phyloP scores from a whole-genome alignment of 1,140 invertebrate species.

The Orchesella cincta region DNA sequence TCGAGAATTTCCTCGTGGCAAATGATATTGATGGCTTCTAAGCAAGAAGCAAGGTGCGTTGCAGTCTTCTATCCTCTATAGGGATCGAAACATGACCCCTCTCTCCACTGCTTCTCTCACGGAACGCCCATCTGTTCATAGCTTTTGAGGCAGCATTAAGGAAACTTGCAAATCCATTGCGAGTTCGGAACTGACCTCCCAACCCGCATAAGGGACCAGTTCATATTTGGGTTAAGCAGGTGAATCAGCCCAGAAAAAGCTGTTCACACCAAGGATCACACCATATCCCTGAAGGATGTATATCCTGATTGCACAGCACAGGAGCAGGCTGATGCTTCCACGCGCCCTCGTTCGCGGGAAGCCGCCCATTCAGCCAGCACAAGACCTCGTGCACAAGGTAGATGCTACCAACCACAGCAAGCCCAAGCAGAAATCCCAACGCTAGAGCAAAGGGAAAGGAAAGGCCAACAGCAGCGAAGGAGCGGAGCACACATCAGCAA shows the following conservation, averaged over 20 bases:
- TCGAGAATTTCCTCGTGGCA: not conserved
- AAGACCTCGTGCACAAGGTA: not conserved
- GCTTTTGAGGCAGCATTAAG: conserved; percentile 40
- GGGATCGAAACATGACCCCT: no score
- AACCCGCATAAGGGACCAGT: conserved; percentile 40
- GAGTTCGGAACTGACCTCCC: conserved; percentile 37
- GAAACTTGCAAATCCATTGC: conserved; percentile 39
- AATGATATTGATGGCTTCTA: not conserved
- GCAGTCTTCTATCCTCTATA: no score
- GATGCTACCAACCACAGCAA: not conserved
- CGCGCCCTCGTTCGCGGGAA: not conserved
- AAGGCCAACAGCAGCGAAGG: not conserved
- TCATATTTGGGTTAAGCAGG: conserved; percentile 38
- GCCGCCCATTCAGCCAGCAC: not conserved
- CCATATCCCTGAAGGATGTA: no score
- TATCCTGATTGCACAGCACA: no score
- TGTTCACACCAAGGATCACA: conserved; percentile 10
- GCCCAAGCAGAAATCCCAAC: not conserved
- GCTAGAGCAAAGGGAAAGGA: not conserved
- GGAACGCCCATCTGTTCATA: not conserved
- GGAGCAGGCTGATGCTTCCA: no score
- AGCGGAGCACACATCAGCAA: not conserved
- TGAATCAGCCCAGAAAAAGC: conserved; percentile 24
- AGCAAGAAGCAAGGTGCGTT: not conserved
- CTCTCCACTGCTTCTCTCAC: no score